A percentile compares a stretch with the other conserved stretches of the same genome.
These are phyloP conservation scores for Premnoplex brunnescens DNA, from an alignment of 2,797 vertebrate genomes.

Conservation along the genomic window DNA sequence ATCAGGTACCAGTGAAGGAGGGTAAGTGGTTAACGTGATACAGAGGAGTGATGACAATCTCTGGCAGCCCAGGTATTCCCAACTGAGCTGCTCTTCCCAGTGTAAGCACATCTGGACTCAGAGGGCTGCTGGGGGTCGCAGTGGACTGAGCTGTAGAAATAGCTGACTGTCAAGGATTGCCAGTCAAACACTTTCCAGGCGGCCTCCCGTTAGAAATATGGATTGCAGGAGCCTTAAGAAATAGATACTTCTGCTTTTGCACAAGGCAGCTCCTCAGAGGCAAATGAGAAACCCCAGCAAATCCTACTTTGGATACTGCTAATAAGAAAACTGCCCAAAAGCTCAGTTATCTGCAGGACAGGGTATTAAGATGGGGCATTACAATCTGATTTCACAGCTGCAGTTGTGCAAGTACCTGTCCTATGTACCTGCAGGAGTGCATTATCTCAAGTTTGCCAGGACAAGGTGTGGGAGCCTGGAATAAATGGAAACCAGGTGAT, in stretches of 20 bases:
- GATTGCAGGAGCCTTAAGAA: background rate
- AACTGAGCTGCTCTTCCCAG: background rate
- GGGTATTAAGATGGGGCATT: background rate
- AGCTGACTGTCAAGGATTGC: background rate
- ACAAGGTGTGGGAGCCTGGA: background rate
- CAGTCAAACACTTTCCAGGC: background rate
- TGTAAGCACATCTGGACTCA: background rate
- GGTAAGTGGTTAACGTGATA: background rate
- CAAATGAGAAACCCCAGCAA: background rate
- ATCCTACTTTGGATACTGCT: background rate
- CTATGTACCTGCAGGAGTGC: background rate
- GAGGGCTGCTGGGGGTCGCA: background rate
- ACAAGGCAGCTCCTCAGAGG: background rate
- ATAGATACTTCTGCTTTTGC: background rate
- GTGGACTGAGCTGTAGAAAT: background rate
- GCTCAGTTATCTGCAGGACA: background rate
- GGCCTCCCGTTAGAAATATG: background rate
- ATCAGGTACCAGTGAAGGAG: background rate
- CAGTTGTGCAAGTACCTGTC: background rate
- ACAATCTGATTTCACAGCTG: background rate
- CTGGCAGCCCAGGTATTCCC: background rate
- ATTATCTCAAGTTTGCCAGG: background rate
- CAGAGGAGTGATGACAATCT: background rate
- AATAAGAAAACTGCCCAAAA: background rate
- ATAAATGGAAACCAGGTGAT: background rate